phyloP scores from a whole-genome alignment of 2,888 invertebrate genomes.

The Anoncus sp. region DNA sequence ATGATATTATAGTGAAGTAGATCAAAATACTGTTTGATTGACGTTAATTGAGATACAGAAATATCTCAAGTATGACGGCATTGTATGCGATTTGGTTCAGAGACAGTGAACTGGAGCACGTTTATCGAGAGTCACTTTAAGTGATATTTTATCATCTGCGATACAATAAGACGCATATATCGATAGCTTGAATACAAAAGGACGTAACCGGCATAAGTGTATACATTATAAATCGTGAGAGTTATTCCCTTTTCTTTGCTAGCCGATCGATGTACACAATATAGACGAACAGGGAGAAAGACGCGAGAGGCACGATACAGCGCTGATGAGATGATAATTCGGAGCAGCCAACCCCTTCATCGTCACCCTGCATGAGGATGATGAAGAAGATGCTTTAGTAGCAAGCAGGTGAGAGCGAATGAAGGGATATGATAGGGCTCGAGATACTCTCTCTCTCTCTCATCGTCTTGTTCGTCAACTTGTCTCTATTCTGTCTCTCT shows the following conservation, averaged over 20 bases:
- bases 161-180: not conserved
- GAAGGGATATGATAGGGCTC: slow-evolving; percentile 8
- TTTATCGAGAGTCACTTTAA: slow-evolving; percentile 9
- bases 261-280: too few species aligned
- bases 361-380: not conserved
- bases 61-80: slow-evolving; percentile 10
- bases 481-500: slow-evolving; percentile 25
- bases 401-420: slow-evolving; percentile 17
- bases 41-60: slow-evolving; percentile 28
- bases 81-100: slow-evolving; percentile 1
- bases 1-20: not conserved
- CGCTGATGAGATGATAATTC: slow-evolving; percentile 4
- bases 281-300: not conserved
- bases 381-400: slow-evolving; percentile 31
- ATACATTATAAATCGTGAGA: not conserved
- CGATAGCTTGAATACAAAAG: not conserved
- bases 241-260: not conserved
- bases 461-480: slow-evolving; percentile 26
- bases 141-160: slow-evolving; percentile 13
- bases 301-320: not conserved
- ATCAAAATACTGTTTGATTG: slow-evolving; percentile 16
- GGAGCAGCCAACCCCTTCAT: not conserved
- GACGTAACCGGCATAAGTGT: not conserved
- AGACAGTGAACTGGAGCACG: slow-evolving; percentile 2
- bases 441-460: slow-evolving; percentile 24